Base-by-base conservation (phyloP, 2,888 invertebrate genomes). In the Petrolisthes cinctipes region DNA sequence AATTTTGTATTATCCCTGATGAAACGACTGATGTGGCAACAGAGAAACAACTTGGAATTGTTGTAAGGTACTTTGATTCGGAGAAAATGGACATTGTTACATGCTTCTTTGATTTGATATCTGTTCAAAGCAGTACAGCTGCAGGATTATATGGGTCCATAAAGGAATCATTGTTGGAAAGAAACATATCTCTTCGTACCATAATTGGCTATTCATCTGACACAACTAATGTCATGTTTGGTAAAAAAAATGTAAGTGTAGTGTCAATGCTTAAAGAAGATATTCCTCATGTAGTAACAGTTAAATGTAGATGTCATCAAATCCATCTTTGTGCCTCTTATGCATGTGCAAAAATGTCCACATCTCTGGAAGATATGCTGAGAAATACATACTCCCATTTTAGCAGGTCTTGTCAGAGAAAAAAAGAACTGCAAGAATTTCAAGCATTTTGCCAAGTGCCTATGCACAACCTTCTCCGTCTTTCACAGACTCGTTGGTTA, bases 401-500 rank as follows among this genome's bases (percentile, higher is more conserved):
- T n/a, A 71, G 71, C 71, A 9, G 71, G n/a, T 71, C 71, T 9
- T n/a, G 71, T 20, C 71, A 17, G n/a, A 71, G 71, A 71, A 71
- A 17, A 17, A 9, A 71, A 9, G n/a, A 9, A n/a, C n/a, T 71
- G n/a, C 17, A 71, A n/a, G 71, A 71, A n/a, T 71, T 71, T 71
- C 71, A 71, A 71, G n/a, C 71, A 71, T 71, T 71, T 71, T 71
- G 71, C 71, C 11, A 71, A 17, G n/a, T 81, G 4, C 81, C 81
- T 66, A 20, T 81, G 6, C 81, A 81, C 4, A 61, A 57, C 5
- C 11, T 81, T 5, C 81, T 81, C 11, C n/a, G 57, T 37, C 57
- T 81, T 66, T 81, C 81, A 57, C 81, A 81, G 68, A 81, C 81
- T 37, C 81, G 81, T 61, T 81, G 81, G 81, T 17, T 81, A 37